Conservation (phyloP, 2,888 invertebrate species). For the Xylota segnis region DNA sequence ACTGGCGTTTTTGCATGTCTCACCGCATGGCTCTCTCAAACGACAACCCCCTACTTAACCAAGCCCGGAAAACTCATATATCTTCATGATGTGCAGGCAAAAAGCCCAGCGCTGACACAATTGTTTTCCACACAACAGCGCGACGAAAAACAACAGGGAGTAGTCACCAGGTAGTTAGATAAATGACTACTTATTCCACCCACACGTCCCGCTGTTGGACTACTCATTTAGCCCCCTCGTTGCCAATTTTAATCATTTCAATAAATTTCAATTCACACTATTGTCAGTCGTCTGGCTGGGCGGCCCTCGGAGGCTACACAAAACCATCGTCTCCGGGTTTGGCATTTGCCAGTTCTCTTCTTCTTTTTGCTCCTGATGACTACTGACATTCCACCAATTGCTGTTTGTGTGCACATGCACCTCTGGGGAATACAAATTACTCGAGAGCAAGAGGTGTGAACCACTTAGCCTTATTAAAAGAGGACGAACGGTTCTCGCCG, state of each 20-base stretch:
- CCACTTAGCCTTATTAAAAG: conserved; percentile 75
- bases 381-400: conserved; percentile 44
- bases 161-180: conserved; percentile 46
- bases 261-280: conserved; percentile 69
- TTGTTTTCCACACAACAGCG: conserved; percentile 39
- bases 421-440: conserved; percentile 67
- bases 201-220: conserved; percentile 1
- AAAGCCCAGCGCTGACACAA: conserved; percentile 56
- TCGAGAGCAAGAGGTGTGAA: conserved; percentile 60
- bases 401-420: conserved; percentile 60
- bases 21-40: conserved; percentile 11
- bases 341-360: conserved; percentile 14
- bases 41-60: background rate
- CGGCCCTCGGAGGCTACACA: conserved; percentile 13
- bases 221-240: conserved; percentile 24
- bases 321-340: conserved; percentile 40
- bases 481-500: conserved; percentile 42
- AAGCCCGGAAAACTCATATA: conserved; percentile 27
- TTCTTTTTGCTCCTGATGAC: conserved; percentile 31
- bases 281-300: conserved; percentile 7
- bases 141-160: conserved; percentile 13
- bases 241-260: conserved; percentile 66
- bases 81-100: conserved; percentile 51
- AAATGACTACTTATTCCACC: conserved; percentile 35
- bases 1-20: conserved; percentile 45